Percentiles rank a stretch among this genome's conserved stretches.
phyloP scores from a whole-genome alignment of 2,888 invertebrate genomes.

The Aelia acuminata region DNA sequence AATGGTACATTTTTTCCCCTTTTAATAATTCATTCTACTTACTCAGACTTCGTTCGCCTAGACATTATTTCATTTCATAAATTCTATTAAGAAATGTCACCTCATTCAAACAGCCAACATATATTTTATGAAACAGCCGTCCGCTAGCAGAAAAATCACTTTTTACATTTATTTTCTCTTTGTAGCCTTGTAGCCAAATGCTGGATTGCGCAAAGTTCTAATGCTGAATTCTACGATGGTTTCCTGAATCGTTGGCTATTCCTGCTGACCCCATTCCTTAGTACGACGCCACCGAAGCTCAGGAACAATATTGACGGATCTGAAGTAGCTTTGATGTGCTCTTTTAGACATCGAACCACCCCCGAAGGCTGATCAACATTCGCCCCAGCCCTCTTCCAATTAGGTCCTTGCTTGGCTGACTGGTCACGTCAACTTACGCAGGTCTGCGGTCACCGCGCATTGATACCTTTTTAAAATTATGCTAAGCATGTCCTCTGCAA shows the following conservation, averaged over 20 bases:
- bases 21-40: neutral
- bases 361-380: neutral
- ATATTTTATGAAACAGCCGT: neutral
- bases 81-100: neutral
- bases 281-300: neutral
- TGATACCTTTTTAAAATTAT: slow-evolving; percentile 11
- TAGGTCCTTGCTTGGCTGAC: neutral
- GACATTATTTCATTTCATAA: neutral
- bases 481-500: neutral
- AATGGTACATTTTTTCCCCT: too few relatives aligned
- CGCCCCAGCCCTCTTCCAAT: neutral
- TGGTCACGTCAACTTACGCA: neutral
- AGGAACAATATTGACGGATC: neutral
- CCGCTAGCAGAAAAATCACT: neutral
- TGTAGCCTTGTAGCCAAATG: neutral
- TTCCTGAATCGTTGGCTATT: neutral
- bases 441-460: neutral
- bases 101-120: neutral
- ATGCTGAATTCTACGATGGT: neutral
- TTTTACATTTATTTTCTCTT: neutral
- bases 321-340: neutral
- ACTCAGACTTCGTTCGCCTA: neutral
- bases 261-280: neutral
- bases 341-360: neutral
- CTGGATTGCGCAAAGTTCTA: neutral